Conservation (phyloP, 2,888 invertebrate genomes). For the Alloplasta piceator region DNA sequence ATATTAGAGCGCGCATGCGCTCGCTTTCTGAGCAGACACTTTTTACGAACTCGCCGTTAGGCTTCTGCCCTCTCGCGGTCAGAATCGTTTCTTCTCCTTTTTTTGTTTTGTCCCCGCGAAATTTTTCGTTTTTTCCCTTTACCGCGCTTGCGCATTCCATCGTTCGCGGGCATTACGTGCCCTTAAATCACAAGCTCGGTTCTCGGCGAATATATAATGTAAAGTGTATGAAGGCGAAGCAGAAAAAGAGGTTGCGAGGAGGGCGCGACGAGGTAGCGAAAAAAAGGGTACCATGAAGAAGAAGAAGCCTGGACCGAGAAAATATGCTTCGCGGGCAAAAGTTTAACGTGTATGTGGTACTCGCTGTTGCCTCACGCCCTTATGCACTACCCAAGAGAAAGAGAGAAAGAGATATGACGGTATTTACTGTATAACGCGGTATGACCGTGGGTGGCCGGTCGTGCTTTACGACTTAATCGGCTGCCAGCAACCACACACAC, state of each 20-base stretch:
- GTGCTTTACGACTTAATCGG: conserved; percentile 63
- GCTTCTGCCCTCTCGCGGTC: conserved; percentile 2
- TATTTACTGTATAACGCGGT: conserved; percentile 35
- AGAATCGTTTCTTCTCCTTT: neutral
- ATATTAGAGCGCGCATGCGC: conserved; percentile 3
- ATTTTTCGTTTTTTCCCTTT: too few species aligned
- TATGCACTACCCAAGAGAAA: conserved; percentile 12
- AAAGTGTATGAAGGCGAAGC: neutral
- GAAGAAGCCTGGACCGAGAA: neutral
- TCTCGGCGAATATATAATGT: conserved; percentile 21
- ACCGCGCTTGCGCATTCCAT: conserved; percentile 11
- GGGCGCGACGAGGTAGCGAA: neutral
- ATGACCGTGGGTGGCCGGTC: conserved; percentile 51
- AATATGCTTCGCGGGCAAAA: conserved; percentile 1
- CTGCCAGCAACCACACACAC: conserved; percentile 28
- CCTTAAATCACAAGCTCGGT: conserved; percentile 49
- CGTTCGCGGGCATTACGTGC: conserved; percentile 5
- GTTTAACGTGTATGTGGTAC: conserved; percentile 7
- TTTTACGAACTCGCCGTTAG: conserved; percentile 10
- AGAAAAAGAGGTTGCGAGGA: neutral
- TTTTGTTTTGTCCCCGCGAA: conserved; percentile 22
- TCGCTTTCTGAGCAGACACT: too few species aligned
- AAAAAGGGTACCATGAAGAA: neutral
- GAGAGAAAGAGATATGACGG: neutral
- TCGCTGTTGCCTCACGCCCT: conserved; percentile 22